Conservation (phyloP, 2,888 invertebrate species). For the Mongoloraphidia duomilia region DNA sequence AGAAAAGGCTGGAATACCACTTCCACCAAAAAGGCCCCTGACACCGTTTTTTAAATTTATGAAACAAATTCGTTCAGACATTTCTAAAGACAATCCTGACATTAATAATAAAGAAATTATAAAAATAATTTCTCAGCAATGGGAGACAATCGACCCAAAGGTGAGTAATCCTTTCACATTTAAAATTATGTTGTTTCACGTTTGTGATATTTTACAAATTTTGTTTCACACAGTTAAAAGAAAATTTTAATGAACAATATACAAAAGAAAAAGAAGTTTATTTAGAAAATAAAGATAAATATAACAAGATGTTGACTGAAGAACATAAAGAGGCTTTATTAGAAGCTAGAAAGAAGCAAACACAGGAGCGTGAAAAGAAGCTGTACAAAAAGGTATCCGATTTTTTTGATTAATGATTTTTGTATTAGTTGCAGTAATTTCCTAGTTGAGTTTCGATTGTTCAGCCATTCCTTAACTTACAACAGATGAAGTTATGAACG, state of each 20-base stretch:
- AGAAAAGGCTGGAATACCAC: conserved; percentile 41
- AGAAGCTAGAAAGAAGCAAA: conserved; percentile 37
- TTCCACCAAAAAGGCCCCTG: conserved; percentile 56
- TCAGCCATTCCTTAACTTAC: no score
- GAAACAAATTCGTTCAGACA: conserved; percentile 38
- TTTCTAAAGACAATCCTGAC: conserved; percentile 46
- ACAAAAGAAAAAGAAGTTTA: conserved; percentile 44
- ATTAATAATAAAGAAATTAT: conserved; percentile 35
- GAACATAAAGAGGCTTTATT: conserved; percentile 46
- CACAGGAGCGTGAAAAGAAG: conserved; percentile 39
- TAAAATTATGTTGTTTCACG: neutral
- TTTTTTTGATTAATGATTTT: neutral
- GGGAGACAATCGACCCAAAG: conserved; percentile 41
- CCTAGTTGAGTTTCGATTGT: no score
- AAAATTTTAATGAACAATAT: conserved; percentile 38
- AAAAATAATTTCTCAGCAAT: conserved; percentile 42
- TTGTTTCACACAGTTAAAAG: conserved; percentile 22
- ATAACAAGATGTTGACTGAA: conserved; percentile 46
- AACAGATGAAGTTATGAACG: no score
- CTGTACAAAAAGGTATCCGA: conserved; percentile 39
- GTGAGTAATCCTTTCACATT: conserved; percentile 16
- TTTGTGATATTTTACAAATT: no score
- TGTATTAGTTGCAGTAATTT: no score
- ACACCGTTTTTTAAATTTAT: conserved; percentile 55
- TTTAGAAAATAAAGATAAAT: conserved; percentile 39